These are phyloP conservation scores for Lynx canadensis DNA, from an alignment of 2,113 vertebrate genomes.

Conservation along the genomic window DNA sequence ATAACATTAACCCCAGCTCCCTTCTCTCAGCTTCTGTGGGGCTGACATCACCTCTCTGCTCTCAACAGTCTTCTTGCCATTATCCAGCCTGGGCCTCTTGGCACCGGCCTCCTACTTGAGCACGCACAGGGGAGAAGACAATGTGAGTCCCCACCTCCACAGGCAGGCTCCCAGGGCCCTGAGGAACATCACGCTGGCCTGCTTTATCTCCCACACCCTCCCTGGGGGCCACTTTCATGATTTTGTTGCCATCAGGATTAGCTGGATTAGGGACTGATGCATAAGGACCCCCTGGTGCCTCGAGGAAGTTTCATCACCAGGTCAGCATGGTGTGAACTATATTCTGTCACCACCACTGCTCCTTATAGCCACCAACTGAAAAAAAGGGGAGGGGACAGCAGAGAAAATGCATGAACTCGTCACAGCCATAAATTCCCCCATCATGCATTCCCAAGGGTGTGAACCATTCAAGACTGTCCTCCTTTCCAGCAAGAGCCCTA, in stretches of 20 bases:
- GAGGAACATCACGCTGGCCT: constrained; percentile 57
- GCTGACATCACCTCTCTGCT: constrained; percentile 81
- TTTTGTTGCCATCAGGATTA: constrained; percentile 91
- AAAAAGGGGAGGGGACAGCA: constrained; percentile 53
- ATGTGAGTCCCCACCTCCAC: constrained; percentile 68
- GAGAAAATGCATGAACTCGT: constrained; percentile 73
- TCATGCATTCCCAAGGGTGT: constrained; percentile 48
- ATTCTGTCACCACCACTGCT: constrained; percentile 87
- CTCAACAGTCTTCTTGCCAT: constrained; percentile 80
- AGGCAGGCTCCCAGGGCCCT: constrained; percentile 61
- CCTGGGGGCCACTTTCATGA: constrained; percentile 88
- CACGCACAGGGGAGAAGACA: constrained; percentile 73
- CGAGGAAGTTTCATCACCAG: constrained; percentile 90
- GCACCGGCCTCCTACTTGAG: constrained; percentile 82
- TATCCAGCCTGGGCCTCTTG: constrained; percentile 74
- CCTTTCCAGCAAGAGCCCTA: constrained; percentile 71
- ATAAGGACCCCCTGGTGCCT: constrained; percentile 89
- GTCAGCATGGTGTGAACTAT: constrained; percentile 88
- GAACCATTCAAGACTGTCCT: constrained; percentile 27
- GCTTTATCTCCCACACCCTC: constrained; percentile 73
- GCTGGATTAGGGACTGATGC: constrained; percentile 89
- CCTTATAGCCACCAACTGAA: constrained; percentile 76
- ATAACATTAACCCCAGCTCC: constrained; percentile 90
- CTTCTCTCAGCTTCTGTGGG: constrained; percentile 82
- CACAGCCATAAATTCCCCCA: constrained; percentile 67